A percentile compares a stretch with the other conserved stretches of the same genome.
phyloP scores from a whole-genome alignment of 2,113 vertebrate genomes.

The Oceanites oceanicus region DNA sequence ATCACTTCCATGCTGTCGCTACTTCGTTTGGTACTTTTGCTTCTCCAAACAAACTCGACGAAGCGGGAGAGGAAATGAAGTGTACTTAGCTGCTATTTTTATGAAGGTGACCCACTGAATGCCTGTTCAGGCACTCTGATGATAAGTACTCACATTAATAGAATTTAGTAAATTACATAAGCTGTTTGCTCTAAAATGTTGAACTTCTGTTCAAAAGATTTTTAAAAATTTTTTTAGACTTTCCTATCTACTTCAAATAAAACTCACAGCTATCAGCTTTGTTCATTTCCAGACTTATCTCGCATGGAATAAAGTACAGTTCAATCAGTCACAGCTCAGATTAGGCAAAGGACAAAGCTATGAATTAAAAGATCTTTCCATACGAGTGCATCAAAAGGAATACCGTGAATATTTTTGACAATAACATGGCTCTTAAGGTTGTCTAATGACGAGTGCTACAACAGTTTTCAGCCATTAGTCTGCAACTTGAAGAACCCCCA shows the following conservation, averaged over 20 bases:
- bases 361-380: conserved; percentile 2
- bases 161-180: conserved; percentile 33
- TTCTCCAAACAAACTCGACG: conserved; percentile 36
- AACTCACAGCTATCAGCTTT: background rate
- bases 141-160: conserved; percentile 15
- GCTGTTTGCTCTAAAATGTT: conserved; percentile 20
- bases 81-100: background rate
- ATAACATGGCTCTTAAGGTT: background rate
- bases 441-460: background rate
- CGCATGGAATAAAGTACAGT: background rate
- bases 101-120: conserved; percentile 21
- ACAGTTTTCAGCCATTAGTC: background rate
- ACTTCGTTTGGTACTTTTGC: background rate
- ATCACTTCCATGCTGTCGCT: conserved; percentile 34
- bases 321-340: background rate
- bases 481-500: background rate
- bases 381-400: background rate
- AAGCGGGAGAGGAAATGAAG: background rate
- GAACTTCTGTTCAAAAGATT: background rate
- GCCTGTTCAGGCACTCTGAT: background rate
- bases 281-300: conserved; percentile 14
- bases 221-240: background rate
- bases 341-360: conserved; percentile 22
- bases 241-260: conserved; percentile 26
- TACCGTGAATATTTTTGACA: background rate